Evolutionary conservation across 2,888 invertebrate species (phyloP), one percentile per base, ranked within the genome.

Genomic region (Plutella xylostella): DNA sequence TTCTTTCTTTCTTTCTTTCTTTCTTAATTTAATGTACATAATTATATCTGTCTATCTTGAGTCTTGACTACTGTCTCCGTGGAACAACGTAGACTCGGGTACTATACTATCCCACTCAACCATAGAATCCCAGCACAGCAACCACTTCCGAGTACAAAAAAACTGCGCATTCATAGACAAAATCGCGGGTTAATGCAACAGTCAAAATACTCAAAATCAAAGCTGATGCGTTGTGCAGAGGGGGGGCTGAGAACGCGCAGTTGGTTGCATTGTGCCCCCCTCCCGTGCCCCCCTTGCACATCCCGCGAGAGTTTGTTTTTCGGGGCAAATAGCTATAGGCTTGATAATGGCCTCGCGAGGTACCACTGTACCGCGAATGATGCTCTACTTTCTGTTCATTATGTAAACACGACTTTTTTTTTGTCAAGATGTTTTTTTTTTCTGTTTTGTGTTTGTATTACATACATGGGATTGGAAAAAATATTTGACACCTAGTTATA

Each of bases 281-380:
- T 55, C 35, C 43, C 39, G 45, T 51, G 49, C 43, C 55, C 56
- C 51, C 61, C 65, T 68, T 56, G 60, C 71, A 63, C 71, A 72
- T 80, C 82, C 82, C 83, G 78, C 79, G 80, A 80, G 82, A 83
- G 83, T 83, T 82, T 83, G 83, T 83, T 83, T 83, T 82, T 82
- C 79, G 83, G 82, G 73, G 83, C 83, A 82, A 82, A 83, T 82
- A 82, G 80, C 83, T 82, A 82, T 82, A 82, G 83, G 80, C 83
- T 79, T 77, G 80, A 82, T 83, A 82, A 83, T 83, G 82, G 83
- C 78, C 78, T 76, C 83, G 75, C 77, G 77, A 73, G 61, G 57
- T 63, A 59, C 55, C 61, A 57, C 43, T 54, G 53, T 50, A 51
- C 38, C 28, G 0, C 4, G 50, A n/a, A 57, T 14, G 55, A 38